Percentiles rank a stretch among this genome's conserved stretches.
Evolutionary conservation across 2,888 invertebrate species (phyloP).

Genomic region (Platynereis dumerilii): DNA sequence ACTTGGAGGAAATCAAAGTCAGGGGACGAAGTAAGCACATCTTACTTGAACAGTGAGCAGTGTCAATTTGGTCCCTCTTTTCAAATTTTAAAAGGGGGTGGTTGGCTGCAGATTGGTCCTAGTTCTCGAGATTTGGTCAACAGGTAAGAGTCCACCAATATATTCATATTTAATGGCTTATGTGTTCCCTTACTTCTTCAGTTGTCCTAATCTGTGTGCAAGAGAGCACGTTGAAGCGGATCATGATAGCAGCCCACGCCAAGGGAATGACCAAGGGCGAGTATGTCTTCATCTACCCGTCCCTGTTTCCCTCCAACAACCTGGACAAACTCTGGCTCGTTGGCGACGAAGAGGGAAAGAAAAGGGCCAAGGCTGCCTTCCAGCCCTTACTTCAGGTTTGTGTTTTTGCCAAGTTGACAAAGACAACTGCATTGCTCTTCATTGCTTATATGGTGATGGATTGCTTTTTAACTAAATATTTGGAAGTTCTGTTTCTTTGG

Average conservation of each 20-base stretch:
- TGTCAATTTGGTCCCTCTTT: too few species aligned
- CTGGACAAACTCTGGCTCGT: constrained; percentile 41
- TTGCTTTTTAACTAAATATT: too few species aligned
- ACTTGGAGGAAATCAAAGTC: constrained; percentile 35
- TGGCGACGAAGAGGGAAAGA: constrained; percentile 29
- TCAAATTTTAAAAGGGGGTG: too few species aligned
- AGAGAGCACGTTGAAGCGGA: constrained; percentile 35
- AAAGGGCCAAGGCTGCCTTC: constrained; percentile 37
- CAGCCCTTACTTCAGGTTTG: constrained; percentile 42
- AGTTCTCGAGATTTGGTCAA: too few species aligned
- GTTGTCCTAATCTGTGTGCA: constrained; percentile 46
- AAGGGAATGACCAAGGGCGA: constrained; percentile 43
- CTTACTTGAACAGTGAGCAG: background rate
- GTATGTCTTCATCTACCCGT: constrained; percentile 42
- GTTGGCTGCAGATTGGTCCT: too few species aligned
- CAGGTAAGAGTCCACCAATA: too few species aligned
- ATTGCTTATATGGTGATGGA: too few species aligned
- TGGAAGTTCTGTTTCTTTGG: too few species aligned
- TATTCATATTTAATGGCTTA: too few species aligned
- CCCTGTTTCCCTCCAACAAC: constrained; percentile 40
- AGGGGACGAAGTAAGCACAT: constrained; percentile 42
- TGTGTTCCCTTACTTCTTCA: constrained; percentile 29
- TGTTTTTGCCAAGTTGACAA: too few species aligned
- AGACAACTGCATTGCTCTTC: too few species aligned
- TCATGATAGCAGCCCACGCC: constrained; percentile 37